Percentiles rank a stretch among this genome's conserved stretches.
phyloP scores from a whole-genome alignment of 2,113 vertebrate genomes.

The Machaerirhynchus nigripectus region DNA sequence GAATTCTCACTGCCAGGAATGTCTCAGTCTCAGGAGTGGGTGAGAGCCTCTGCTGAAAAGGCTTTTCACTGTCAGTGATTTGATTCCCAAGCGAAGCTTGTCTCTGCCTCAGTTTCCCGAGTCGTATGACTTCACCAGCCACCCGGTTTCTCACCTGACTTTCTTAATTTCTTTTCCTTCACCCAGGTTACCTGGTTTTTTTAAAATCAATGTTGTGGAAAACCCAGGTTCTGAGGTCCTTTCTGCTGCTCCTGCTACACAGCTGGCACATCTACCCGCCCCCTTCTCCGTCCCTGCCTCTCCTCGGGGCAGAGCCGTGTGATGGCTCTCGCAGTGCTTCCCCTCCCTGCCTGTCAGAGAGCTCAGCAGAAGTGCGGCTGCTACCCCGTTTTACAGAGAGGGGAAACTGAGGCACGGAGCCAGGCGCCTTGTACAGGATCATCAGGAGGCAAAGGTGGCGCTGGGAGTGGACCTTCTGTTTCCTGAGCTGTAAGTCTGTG shows the following conservation, averaged over 20 bases:
- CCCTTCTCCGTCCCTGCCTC: not conserved
- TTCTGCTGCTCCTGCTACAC: not conserved
- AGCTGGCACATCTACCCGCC: not conserved
- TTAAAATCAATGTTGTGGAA: not conserved
- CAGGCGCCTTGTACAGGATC: rapidly evolving
- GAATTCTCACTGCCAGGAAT: not conserved
- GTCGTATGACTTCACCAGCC: not conserved
- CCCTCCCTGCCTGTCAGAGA: not conserved
- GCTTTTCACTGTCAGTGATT: not conserved
- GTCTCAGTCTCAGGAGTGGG: not conserved
- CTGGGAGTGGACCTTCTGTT: not conserved
- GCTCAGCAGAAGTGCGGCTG: not conserved
- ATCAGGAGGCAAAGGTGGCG: not conserved
- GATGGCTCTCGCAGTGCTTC: rapidly evolving
- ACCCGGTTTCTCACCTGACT: not conserved
- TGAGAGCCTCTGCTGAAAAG: not conserved
- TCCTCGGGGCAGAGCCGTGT: rapidly evolving
- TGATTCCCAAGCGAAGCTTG: not conserved
- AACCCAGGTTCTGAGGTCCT: not conserved
- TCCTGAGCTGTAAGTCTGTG: not conserved
- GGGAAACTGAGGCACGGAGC: not conserved
- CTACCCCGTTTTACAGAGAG: not conserved
- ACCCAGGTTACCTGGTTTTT: not conserved
- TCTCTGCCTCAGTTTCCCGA: not conserved
- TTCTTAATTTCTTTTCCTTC: not conserved